Percentiles rank a stretch among this genome's conserved stretches.
phyloP scores from a whole-genome alignment of 2,888 invertebrate genomes.

The Hirtodrosophila duncani region DNA sequence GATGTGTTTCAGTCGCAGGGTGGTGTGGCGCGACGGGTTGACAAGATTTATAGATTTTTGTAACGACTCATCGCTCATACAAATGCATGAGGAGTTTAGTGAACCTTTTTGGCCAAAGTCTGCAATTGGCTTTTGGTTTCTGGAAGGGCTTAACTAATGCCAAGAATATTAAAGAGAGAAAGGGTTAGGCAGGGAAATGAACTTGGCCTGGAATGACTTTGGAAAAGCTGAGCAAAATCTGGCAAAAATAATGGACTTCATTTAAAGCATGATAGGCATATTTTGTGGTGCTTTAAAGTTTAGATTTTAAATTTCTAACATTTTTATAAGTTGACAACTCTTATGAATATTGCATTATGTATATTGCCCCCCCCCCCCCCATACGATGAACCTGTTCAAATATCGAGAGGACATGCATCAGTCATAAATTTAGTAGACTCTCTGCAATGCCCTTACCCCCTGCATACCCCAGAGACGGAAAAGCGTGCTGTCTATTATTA shows the following conservation, averaged over 20 bases:
- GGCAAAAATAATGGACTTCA: too few relatives aligned
- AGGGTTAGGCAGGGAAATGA: too few relatives aligned
- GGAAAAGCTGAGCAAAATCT: too few relatives aligned
- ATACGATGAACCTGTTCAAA: constrained; percentile 41
- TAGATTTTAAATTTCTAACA: too few relatives aligned
- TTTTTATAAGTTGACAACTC: constrained; percentile 9
- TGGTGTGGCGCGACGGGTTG: constrained; percentile 5
- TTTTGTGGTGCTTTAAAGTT: too few relatives aligned
- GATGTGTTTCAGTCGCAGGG: not conserved
- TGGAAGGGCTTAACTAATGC: not conserved
- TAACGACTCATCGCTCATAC: constrained; percentile 49
- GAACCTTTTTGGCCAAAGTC: constrained; percentile 15
- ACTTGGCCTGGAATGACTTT: too few relatives aligned
- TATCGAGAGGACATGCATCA: constrained; percentile 31
- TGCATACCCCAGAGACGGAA: constrained; percentile 6
- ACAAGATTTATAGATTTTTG: constrained; percentile 63
- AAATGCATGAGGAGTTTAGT: constrained; percentile 16
- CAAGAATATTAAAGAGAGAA: too few relatives aligned
- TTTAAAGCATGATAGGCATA: too few relatives aligned
- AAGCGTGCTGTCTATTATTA: constrained; percentile 59
- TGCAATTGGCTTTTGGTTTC: constrained; percentile 9
- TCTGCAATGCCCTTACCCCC: not conserved
- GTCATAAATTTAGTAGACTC: constrained; percentile 47
- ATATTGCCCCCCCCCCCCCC: constrained; percentile 1
- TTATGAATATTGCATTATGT: constrained; percentile 25